Percentiles rank a stretch among this genome's conserved stretches.
Evolutionary conservation across 2,113 vertebrate species (phyloP).

Genomic region (Australoheros scitulus): DNA sequence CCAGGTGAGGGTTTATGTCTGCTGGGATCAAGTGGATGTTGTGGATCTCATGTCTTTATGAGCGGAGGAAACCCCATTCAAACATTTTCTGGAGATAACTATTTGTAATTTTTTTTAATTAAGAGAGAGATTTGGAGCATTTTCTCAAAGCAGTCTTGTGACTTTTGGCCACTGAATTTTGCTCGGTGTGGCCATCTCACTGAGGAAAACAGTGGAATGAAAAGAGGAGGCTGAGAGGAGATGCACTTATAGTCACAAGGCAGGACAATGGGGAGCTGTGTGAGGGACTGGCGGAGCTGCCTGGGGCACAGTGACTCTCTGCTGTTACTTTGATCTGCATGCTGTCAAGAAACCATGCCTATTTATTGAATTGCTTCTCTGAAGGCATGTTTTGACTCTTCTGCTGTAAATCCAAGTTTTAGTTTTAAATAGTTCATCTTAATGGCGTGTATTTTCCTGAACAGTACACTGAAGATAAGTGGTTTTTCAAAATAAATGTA

Average conservation of each 20-base stretch:
- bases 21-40: neutral
- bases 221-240: slow-evolving; percentile 39
- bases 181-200: slow-evolving; percentile 15
- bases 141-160: slow-evolving; percentile 50
- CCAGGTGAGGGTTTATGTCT: slow-evolving; percentile 57
- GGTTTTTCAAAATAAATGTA: slow-evolving; percentile 13
- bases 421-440: neutral
- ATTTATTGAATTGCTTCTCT: neutral
- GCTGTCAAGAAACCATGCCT: neutral
- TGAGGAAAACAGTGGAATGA: slow-evolving; percentile 18
- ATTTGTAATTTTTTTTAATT: neutral
- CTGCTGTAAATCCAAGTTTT: neutral
- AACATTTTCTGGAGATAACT: slow-evolving; percentile 18
- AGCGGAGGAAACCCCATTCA: slow-evolving; percentile 7
- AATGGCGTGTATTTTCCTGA: neutral
- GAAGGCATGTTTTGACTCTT: neutral
- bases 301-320: slow-evolving; percentile 24
- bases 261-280: slow-evolving; percentile 58
- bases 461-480: neutral
- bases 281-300: slow-evolving; percentile 38
- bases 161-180: slow-evolving; percentile 24
- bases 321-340: slow-evolving; percentile 53
- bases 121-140: neutral
- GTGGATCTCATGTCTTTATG: neutral
- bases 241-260: slow-evolving; percentile 70